Evolutionary conservation across 1,140 invertebrate species (phyloP).

Genomic region (Megalopta genalis): DNA sequence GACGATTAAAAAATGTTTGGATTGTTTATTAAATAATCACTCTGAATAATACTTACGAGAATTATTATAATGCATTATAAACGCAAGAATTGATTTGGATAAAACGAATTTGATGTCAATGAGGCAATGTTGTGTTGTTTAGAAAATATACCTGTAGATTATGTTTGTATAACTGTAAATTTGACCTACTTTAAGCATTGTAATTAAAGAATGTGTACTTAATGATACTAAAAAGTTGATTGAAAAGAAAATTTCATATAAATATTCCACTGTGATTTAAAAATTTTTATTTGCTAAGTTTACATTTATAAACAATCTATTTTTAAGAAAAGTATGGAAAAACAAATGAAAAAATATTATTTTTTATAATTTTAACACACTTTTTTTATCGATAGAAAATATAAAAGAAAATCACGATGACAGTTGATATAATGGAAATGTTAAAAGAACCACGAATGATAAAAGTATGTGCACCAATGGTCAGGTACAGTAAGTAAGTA

Average conservation of each 20-base stretch:
- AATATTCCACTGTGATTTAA: not conserved
- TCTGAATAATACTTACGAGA: slow-evolving; percentile 23
- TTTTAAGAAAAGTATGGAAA: not conserved
- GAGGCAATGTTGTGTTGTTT: not conserved
- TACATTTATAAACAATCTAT: not conserved
- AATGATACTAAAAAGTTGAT: not conserved
- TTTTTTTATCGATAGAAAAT: not conserved
- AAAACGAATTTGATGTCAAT: not conserved
- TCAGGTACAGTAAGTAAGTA: slow-evolving; percentile 94
- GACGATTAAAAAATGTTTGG: not conserved
- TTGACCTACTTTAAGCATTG: not conserved
- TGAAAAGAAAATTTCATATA: not conserved
- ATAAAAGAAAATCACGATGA: slow-evolving; percentile 12
- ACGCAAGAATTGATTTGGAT: not conserved
- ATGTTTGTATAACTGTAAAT: slow-evolving; percentile 36
- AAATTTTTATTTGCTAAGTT: too few relatives aligned
- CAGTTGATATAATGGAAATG: slow-evolving; percentile 82
- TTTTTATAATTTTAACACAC: not conserved
- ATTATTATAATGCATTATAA: slow-evolving; percentile 32
- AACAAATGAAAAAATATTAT: not conserved
- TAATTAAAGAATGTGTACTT: not conserved
- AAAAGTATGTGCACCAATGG: slow-evolving; percentile 96
- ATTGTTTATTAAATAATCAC: not conserved
- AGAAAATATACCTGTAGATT: not conserved
- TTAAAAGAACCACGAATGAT: slow-evolving; percentile 84